A percentile compares a stretch with the other conserved stretches of the same genome.
These are phyloP conservation scores for Solenopsis invicta DNA, from an alignment of 1,140 invertebrate species.

Conservation along the genomic window DNA sequence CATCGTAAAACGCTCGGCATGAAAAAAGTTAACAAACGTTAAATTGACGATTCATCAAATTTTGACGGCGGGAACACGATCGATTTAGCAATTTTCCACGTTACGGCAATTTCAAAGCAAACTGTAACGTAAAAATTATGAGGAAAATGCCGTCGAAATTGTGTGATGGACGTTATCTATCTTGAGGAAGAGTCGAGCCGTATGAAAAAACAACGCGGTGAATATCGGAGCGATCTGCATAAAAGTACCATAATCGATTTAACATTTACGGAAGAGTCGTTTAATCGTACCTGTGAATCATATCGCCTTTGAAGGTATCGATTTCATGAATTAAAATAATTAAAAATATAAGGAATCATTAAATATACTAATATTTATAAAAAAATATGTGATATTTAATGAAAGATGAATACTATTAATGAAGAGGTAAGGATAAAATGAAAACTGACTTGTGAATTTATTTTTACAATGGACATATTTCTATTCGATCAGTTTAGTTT, in stretches of 20 bases:
- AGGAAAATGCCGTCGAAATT: not conserved
- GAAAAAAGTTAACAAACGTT: slow-evolving; percentile 42
- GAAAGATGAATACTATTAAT: no score
- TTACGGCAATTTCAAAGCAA: not conserved
- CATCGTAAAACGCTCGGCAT: slow-evolving; percentile 6
- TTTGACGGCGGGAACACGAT: slow-evolving; percentile 1
- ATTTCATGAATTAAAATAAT: no score
- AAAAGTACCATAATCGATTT: not conserved
- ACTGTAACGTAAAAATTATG: slow-evolving; percentile 4
- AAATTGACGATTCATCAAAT: slow-evolving; percentile 36
- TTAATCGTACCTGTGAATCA: no score
- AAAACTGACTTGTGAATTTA: no score
- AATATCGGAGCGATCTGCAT: not conserved
- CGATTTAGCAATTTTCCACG: slow-evolving; percentile 43
- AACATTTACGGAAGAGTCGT: not conserved
- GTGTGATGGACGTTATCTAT: not conserved
- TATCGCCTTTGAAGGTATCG: no score
- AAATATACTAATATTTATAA: no score
- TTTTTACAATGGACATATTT: no score
- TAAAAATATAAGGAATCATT: no score
- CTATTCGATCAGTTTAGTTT: no score
- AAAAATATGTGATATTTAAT: no score
- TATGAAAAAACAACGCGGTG: not conserved
- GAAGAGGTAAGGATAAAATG: no score
- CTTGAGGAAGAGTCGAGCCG: not conserved